A percentile compares a stretch with the other conserved stretches of the same genome.
phyloP scores from a whole-genome alignment of 2,888 invertebrate species.

The Odontomyia ornata region DNA sequence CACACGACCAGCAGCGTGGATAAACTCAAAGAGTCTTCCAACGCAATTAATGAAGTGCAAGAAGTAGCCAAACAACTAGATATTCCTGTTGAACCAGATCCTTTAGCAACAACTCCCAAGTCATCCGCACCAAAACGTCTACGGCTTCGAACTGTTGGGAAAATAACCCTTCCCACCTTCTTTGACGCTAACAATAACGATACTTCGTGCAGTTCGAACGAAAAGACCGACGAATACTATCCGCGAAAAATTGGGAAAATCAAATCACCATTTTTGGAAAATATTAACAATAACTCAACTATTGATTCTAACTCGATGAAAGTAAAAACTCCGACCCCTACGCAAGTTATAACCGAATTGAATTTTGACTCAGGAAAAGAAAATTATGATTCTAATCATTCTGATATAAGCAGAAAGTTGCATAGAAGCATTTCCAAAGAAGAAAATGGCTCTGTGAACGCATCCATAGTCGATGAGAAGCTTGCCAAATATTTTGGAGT shows the following conservation, averaged over 20 bases:
- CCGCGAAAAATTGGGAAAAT: constrained; percentile 61
- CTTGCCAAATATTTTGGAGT: constrained; percentile 61
- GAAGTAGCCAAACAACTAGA: constrained; percentile 33
- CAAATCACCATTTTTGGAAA: constrained; percentile 60
- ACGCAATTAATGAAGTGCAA: constrained; percentile 18
- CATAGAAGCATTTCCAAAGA: constrained; percentile 49
- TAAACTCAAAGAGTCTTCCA: constrained; percentile 53
- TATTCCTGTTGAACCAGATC: constrained; percentile 1
- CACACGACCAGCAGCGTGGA: constrained; percentile 50
- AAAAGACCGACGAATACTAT: constrained; percentile 18
- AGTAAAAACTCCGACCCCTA: constrained; percentile 31
- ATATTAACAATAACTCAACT: constrained; percentile 53
- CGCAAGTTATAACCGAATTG: constrained; percentile 44
- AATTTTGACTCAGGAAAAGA: constrained; percentile 61
- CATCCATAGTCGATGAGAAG: constrained; percentile 53
- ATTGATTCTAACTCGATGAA: constrained; percentile 52
- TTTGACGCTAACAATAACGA: constrained; percentile 56
- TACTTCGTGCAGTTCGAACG: constrained; percentile 4
- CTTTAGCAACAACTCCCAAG: constrained; percentile 43
- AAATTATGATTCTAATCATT: constrained; percentile 54
- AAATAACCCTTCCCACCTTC: constrained; percentile 59
- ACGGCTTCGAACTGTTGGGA: constrained; percentile 59
- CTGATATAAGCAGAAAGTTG: constrained; percentile 48
- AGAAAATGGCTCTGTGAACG: constrained; percentile 48
- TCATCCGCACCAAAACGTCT: constrained; percentile 54